Percentiles rank a stretch among this genome's conserved stretches.
Evolutionary conservation across 2,797 vertebrate genomes (phyloP).

Genomic region (Austrolebias charrua): DNA sequence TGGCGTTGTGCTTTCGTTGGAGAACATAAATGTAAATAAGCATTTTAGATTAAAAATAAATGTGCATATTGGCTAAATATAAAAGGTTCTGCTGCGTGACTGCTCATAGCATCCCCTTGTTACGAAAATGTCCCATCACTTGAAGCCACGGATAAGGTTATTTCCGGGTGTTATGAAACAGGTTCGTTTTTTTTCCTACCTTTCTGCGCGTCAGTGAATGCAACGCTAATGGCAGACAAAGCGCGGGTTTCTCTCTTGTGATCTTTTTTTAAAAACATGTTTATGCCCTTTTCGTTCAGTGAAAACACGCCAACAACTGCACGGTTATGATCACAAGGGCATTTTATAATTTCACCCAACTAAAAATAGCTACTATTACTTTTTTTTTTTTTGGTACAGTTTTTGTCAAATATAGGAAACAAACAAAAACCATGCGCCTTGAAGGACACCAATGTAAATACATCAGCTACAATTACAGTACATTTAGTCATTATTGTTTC

Average conservation of each 20-base stretch:
- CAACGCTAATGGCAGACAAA: slow-evolving; percentile 37
- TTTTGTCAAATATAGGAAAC: too few species aligned
- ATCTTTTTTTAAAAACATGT: slow-evolving; percentile 32
- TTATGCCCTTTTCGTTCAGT: slow-evolving; percentile 18
- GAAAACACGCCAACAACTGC: slow-evolving; percentile 7
- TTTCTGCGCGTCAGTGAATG: slow-evolving; percentile 49
- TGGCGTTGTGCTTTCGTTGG: too few species aligned
- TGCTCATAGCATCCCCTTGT: neutral
- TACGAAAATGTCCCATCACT: neutral
- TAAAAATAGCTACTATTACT: neutral
- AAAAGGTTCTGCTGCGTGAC: neutral
- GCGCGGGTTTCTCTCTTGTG: slow-evolving; percentile 39
- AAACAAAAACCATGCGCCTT: neutral
- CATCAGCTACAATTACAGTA: neutral
- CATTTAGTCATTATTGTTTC: neutral
- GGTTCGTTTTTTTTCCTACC: neutral
- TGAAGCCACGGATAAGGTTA: neutral
- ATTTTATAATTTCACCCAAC: slow-evolving; percentile 1
- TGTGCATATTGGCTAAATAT: neutral
- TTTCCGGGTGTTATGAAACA: neutral
- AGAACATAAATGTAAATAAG: too few species aligned
- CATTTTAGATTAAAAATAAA: neutral
- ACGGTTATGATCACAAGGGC: neutral
- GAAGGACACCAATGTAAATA: neutral
- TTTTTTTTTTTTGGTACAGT: too few species aligned